Base-by-base conservation (phyloP, 2,888 invertebrate genomes). In the Eumerus sabulonum region DNA sequence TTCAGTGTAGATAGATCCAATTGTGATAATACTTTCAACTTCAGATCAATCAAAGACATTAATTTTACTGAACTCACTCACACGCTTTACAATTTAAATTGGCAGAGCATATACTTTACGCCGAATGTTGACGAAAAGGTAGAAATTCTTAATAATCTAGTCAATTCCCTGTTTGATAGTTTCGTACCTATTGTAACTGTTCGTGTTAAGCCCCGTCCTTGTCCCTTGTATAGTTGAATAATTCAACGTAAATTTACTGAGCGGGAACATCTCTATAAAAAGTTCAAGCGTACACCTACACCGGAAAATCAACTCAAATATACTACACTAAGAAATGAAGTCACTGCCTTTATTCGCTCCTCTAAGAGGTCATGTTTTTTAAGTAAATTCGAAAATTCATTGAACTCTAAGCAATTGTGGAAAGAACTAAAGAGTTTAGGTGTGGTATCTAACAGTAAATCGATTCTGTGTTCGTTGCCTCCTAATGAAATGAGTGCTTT, bases 161-260 rank as follows among this genome's bases (percentile, higher is more conserved):
- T 48, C 7, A 48, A 48, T 18, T 48, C n/a, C 19, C n/a, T 48
- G 48, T 48, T 18, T 12, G 48, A 48, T 27, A 27, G 7, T 27
- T 48, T 48, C 47, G 17, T 47, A 19, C 18, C 27, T 27, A 27
- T 7, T 27, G 27, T 27, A 48, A 48, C 48, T 18, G 9, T 18
- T 9, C 9, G 13, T 3, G 19, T 19, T 11, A 48, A 48, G 18
- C n/a, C 48, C 1, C n/a, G n/a, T 12, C 48, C 18, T 17, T 48
- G 48, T 48, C 48, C 12, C n/a, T 48, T 17, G n/a, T 48, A 48
- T 19, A 48, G 18, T 18, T 18, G 18, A 18, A 19, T 18, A 27
- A 27, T 27, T 27, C 2, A 27, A 27, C 27, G 27, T 27, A 27
- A 27, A 7, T 4, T 27, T 27, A 27, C 27, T 27, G 27, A 27